phyloP scores from a whole-genome alignment of 2,113 vertebrate genomes.

The Bolborhynchus lineola region DNA sequence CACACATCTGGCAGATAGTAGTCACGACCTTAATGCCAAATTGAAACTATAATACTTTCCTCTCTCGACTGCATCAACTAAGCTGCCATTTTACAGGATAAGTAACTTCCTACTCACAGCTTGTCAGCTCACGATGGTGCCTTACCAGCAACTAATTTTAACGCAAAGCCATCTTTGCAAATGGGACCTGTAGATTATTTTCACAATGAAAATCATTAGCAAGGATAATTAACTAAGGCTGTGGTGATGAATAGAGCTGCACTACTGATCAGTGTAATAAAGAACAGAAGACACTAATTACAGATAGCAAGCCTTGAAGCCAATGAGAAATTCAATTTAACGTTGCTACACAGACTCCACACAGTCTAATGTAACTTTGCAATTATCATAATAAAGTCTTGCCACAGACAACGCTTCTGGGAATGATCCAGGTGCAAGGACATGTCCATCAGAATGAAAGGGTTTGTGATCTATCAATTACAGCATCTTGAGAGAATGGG shows the following conservation, averaged over 20 bases:
- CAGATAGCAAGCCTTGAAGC: constrained; percentile 59
- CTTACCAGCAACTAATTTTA: constrained; percentile 45
- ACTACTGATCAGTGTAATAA: constrained; percentile 69
- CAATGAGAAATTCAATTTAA: constrained; percentile 66
- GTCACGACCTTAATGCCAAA: not conserved
- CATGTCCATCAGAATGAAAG: not conserved
- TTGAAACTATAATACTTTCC: not conserved
- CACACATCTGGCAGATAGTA: constrained; percentile 2
- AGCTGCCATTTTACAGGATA: not conserved
- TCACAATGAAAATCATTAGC: constrained; percentile 66
- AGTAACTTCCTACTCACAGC: not conserved
- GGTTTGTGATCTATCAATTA: not conserved
- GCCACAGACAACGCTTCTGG: constrained; percentile 3
- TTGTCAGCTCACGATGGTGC: constrained; percentile 25
- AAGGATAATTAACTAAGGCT: constrained; percentile 72
- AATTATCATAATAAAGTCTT: constrained; percentile 62
- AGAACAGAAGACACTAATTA: constrained; percentile 76
- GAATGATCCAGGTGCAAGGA: constrained; percentile 16
- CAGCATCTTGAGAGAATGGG: not conserved
- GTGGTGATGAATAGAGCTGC: constrained; percentile 66
- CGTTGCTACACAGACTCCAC: constrained; percentile 30
- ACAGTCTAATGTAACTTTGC: constrained; percentile 39
- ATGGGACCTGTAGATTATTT: constrained; percentile 60
- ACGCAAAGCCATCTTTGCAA: constrained; percentile 38
- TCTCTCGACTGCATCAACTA: not conserved